Percentiles rank a stretch among this genome's conserved stretches.
phyloP scores from a whole-genome alignment of 2,888 invertebrate species.

The Conus canariensis region DNA sequence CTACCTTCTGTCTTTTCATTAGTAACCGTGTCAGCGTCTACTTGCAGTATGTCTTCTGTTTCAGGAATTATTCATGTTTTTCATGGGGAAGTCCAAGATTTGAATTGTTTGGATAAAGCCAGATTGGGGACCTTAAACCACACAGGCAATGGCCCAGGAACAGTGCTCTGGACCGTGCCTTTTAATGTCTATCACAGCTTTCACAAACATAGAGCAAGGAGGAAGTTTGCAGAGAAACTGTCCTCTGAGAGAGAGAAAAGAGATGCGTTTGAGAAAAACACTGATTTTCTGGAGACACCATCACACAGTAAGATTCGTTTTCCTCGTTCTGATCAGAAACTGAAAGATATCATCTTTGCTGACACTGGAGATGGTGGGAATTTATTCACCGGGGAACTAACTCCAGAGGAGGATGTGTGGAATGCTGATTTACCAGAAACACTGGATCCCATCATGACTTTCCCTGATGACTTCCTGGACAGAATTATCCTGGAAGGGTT shows the following conservation, averaged over 20 bases:
- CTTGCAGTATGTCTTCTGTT: neutral
- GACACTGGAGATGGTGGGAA: neutral
- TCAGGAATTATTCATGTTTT: neutral
- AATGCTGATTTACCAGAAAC: neutral
- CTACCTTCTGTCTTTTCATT: too few species aligned
- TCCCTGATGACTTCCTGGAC: constrained; percentile 23
- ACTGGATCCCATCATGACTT: constrained; percentile 1
- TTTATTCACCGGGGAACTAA: constrained; percentile 17
- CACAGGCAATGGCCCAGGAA: neutral
- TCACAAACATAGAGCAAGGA: neutral
- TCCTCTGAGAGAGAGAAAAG: neutral
- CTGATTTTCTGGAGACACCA: neutral
- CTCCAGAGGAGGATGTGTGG: neutral
- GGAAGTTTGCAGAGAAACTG: neutral
- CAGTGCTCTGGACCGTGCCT: neutral
- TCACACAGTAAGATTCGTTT: neutral
- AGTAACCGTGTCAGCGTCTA: too few species aligned
- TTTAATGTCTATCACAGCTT: neutral
- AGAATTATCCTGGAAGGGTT: neutral
- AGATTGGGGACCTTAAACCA: neutral
- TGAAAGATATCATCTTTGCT: constrained; percentile 12
- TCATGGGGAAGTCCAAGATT: neutral
- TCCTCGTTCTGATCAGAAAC: neutral
- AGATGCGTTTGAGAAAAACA: neutral
- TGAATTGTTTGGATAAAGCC: neutral